Base-by-base conservation (phyloP, 1,140 invertebrate genomes). In the Mycetomoellerius zeteki region DNA sequence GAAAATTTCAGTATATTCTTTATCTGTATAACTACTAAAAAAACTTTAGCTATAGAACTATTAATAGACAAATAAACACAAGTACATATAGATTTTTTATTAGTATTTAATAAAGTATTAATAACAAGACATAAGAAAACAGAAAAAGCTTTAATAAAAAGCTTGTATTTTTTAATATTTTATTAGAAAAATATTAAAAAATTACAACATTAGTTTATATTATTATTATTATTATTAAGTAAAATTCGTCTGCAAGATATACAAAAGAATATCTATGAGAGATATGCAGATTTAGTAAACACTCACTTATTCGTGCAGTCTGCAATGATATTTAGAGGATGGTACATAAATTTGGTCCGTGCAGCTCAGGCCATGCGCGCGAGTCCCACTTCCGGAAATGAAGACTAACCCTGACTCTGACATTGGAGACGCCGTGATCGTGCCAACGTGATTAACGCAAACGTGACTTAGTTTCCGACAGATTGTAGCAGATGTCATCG, bases 401-500 rank as follows among this genome's bases (percentile, higher is more conserved):
- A 86, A 50, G 75, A 67, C 73, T 75, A 77, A 72, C 84, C 54
- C 86, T 86, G 91, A 82, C 89, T 91, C 86, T 90, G 88, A 89
- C 88, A 89, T 84, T 89, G 89, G 84, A 77, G 56, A 80, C 65
- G 60, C 33, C 33, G 65, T 87, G 88, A 85, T 86, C 82, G 56
- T 67, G 82, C n/a, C 47, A 71, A 77, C 86, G 81, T 73, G 91
- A 92, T 93, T 91, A 93, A 88, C 82, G 82, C 88, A 85, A 86
- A 92, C 92, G 92, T 93, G 87, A 92, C 90, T 92, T 87, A 65
- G 72, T 72, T 75, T 19, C 58, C 82, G 87, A 89, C 87, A 80
- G 89, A 89, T 90, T 43, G 87, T 85, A 76, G 86, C 91, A 91
- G 91, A 92, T 91, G 91, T 89, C 73, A 80, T 54, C 72, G 85